phyloP scores from a whole-genome alignment of 2,888 invertebrate species.

The Ashinkailepas kermadecensis region DNA sequence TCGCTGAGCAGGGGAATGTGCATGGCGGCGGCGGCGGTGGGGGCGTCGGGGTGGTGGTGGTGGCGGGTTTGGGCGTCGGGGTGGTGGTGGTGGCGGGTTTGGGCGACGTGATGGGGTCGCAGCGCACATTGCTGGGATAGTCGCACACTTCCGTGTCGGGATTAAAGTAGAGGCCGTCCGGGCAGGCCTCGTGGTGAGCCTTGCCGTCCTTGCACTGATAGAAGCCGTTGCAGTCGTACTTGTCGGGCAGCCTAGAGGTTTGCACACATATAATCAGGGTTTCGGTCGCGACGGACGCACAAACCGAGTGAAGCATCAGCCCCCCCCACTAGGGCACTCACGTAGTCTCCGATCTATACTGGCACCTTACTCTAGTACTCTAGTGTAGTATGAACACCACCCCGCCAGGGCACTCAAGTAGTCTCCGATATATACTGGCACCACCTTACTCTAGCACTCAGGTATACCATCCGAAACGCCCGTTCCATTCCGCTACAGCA shows the following conservation, averaged over 20 bases:
- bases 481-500: no score
- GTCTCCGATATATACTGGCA: no score
- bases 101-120: constrained; percentile 22
- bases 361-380: no score
- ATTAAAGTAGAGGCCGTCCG: constrained; percentile 32
- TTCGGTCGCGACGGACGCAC: no score
- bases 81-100: background rate
- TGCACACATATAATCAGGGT: background rate
- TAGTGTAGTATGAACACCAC: no score
- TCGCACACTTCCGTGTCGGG: constrained; percentile 32
- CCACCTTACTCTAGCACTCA: no score
- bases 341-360: no score
- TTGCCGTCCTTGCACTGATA: constrained; percentile 32
- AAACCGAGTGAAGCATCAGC: no score
- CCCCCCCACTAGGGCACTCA: no score
- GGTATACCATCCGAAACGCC: no score
- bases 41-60: background rate
- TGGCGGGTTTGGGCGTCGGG: background rate
- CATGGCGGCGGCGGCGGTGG: background rate
- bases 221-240: constrained; percentile 30
- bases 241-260: constrained; percentile 24
- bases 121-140: constrained; percentile 33
- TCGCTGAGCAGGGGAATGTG: background rate
- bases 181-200: constrained; percentile 32
- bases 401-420: no score